These are phyloP conservation scores for Thysanoteuthis rhombus DNA, from an alignment of 2,888 invertebrate genomes.

Conservation along the genomic window DNA sequence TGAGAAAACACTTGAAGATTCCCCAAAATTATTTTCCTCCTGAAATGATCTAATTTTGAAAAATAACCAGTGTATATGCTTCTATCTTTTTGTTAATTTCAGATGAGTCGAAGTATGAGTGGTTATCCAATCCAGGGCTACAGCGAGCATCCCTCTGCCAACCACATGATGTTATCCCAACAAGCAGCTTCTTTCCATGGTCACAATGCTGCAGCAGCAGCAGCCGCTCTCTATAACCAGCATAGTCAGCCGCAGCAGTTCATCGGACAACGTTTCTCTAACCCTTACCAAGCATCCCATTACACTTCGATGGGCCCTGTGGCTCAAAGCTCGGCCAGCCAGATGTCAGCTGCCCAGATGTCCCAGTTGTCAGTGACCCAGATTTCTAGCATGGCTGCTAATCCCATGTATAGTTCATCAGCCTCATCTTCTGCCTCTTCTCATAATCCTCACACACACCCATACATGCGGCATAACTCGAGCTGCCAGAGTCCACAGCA, in stretches of 20 bases:
- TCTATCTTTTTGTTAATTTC: not conserved
- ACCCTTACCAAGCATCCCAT: conserved; percentile 25
- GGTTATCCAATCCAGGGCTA: conserved; percentile 29
- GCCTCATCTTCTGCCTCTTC: conserved; percentile 37
- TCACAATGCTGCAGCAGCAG: no score
- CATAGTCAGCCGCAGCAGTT: conserved; percentile 32
- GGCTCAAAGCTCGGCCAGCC: conserved; percentile 27
- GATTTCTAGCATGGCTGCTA: conserved; percentile 33
- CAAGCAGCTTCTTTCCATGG: conserved; percentile 21
- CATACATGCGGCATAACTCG: conserved; percentile 33
- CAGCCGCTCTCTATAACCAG: conserved; percentile 27
- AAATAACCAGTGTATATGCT: not conserved
- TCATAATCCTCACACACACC: conserved; percentile 32
- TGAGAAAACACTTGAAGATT: no score
- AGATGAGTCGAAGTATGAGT: conserved; percentile 29
- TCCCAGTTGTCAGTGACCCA: conserved; percentile 34
- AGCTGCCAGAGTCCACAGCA: conserved; percentile 59
- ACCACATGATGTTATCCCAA: conserved; percentile 30
- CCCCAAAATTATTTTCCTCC: not conserved
- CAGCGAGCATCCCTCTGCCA: conserved; percentile 15
- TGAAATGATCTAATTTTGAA: not conserved
- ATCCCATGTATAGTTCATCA: conserved; percentile 37
- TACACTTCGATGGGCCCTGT: conserved; percentile 27
- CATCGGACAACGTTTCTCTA: conserved; percentile 31
- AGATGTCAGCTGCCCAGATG: conserved; percentile 34